A percentile compares a stretch with the other conserved stretches of the same genome.
Evolutionary conservation across 1,140 invertebrate genomes (phyloP).

Genomic region (Caenorhabditis briggsae): DNA sequence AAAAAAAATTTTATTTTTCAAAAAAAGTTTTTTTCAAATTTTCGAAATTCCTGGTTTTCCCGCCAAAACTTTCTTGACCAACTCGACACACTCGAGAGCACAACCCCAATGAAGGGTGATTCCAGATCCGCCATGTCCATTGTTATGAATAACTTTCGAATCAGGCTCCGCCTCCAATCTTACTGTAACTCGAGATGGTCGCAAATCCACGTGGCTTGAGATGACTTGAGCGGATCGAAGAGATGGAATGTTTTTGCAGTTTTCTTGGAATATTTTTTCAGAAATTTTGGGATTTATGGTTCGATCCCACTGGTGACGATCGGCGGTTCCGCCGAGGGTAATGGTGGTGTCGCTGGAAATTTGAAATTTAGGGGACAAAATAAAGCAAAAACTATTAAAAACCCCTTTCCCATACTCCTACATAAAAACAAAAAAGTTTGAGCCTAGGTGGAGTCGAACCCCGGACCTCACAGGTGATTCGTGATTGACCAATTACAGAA

Average conservation of each 20-base stretch:
- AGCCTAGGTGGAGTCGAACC: too few relatives aligned
- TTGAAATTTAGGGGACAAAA: not conserved
- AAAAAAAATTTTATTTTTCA: not conserved
- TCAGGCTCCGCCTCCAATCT: conserved; percentile 83
- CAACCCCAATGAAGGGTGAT: conserved; percentile 89
- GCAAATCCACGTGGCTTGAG: conserved; percentile 84
- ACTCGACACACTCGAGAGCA: conserved; percentile 83
- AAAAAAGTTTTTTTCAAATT: conserved; percentile 1
- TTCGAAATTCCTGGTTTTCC: conserved; percentile 7
- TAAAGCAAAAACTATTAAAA: not conserved
- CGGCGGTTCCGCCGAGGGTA: conserved; percentile 88
- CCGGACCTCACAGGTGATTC: too few relatives aligned
- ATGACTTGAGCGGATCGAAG: conserved; percentile 79
- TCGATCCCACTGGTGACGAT: conserved; percentile 85
- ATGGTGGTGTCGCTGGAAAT: conserved; percentile 81
- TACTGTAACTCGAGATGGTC: conserved; percentile 85
- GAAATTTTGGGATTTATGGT: conserved; percentile 83
- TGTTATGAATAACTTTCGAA: conserved; percentile 87
- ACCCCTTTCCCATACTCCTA: too few relatives aligned
- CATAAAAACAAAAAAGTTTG: not conserved
- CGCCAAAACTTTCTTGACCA: conserved; percentile 81
- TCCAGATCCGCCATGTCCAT: conserved; percentile 92
- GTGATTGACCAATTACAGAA: too few relatives aligned
- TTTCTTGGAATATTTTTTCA: conserved; percentile 81
- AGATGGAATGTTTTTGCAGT: conserved; percentile 39